Percentiles rank a stretch among this genome's conserved stretches.
These are phyloP conservation scores for Herpailurus yagouaroundi DNA, from an alignment of 2,113 vertebrate species.

Conservation along the genomic window DNA sequence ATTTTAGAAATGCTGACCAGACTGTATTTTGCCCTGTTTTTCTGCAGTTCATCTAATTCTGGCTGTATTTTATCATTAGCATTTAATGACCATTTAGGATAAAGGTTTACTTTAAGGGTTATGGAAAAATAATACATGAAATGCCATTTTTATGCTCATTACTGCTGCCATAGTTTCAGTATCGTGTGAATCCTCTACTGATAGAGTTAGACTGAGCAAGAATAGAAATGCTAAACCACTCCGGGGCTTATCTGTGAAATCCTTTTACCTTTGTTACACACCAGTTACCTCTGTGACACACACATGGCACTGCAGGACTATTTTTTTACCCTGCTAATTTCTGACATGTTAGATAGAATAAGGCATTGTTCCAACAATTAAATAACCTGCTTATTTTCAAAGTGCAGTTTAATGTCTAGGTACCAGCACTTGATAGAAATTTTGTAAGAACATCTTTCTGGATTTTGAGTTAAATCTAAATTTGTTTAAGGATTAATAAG, in stretches of 20 bases:
- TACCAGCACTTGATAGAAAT: not conserved
- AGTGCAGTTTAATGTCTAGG: constrained; percentile 11
- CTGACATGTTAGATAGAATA: not conserved
- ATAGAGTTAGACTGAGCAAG: not conserved
- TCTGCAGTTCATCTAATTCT: not conserved
- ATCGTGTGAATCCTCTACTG: not conserved
- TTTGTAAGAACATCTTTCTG: constrained; percentile 15
- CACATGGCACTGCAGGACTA: not conserved
- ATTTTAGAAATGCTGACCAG: not conserved
- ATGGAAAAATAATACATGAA: not conserved
- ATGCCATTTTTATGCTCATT: not conserved
- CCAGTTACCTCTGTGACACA: not conserved
- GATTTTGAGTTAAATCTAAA: not conserved
- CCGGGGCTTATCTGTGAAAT: not conserved
- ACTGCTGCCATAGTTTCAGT: not conserved
- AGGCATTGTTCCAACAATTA: constrained; percentile 4
- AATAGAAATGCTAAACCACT: not conserved
- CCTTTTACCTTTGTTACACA: not conserved
- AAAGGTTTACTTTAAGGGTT: not conserved
- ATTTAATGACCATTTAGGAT: not conserved
- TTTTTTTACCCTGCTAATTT: constrained; percentile 61
- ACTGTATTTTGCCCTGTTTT: not conserved
- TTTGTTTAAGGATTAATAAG: not conserved
- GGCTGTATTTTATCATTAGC: constrained; percentile 35
- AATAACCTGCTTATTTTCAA: not conserved